Evolutionary conservation across 2,888 invertebrate genomes (phyloP).

Genomic region (Sthenelais limicola): DNA sequence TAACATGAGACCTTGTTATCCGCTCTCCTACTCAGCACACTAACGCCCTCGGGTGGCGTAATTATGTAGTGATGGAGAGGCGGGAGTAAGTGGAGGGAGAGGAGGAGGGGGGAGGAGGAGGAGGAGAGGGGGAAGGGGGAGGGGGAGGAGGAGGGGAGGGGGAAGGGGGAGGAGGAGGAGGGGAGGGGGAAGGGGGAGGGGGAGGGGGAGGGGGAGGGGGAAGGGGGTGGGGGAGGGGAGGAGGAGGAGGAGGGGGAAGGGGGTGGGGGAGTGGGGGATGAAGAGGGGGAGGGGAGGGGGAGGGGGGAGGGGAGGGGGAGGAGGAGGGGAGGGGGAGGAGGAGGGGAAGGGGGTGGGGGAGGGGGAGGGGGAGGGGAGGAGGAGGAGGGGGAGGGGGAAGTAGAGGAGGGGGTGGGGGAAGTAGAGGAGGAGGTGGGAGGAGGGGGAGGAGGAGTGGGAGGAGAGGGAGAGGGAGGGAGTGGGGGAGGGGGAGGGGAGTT

Average conservation of each 20-base stretch:
- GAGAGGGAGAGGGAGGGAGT: background rate
- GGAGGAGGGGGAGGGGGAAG: background rate
- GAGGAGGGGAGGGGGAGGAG: background rate
- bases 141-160: conserved; percentile 5
- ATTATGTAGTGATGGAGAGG: too few relatives aligned
- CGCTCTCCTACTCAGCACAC: too few relatives aligned
- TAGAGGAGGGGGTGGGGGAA: background rate
- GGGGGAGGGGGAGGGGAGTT: background rate
- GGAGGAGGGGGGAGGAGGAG: background rate
- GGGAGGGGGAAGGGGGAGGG: background rate
- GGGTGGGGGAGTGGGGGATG: background rate
- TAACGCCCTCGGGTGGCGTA: too few relatives aligned
- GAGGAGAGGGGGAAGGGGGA: background rate
- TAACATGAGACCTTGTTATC: too few relatives aligned
- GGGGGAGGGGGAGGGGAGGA: background rate
- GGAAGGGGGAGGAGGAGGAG: background rate
- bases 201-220: background rate
- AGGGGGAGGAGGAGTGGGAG: background rate
- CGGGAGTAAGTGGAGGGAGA: background rate
- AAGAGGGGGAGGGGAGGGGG: background rate
- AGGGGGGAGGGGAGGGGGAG: background rate
- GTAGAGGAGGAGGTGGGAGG: background rate
- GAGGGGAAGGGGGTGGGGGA: background rate
- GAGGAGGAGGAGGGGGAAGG: background rate
- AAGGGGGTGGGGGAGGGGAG: background rate